Evolutionary conservation across 2,888 invertebrate genomes (phyloP).

Genomic region (Lepidocyrtinus sp.): DNA sequence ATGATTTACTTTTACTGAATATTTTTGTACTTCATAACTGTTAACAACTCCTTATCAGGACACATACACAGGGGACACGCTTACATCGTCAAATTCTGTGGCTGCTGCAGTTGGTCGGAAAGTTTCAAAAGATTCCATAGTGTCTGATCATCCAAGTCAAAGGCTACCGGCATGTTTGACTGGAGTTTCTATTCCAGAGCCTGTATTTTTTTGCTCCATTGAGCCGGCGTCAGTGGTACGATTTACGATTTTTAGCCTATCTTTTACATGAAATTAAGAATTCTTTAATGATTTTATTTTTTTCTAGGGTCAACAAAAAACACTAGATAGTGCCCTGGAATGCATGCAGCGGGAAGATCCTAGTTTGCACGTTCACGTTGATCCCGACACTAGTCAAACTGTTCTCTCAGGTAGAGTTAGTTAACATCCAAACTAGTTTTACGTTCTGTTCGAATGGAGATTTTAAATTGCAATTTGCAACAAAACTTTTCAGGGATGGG

Average conservation of each 20-base stretch:
- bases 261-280: neutral
- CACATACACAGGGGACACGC: slow-evolving; percentile 82
- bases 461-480: slow-evolving; percentile 12
- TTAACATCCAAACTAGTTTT: neutral
- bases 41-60: slow-evolving; percentile 69
- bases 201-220: slow-evolving; percentile 97
- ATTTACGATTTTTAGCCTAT: neutral
- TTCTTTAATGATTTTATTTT: neutral
- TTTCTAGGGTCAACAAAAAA: slow-evolving; percentile 78
- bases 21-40: neutral
- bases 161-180: slow-evolving; percentile 72
- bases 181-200: slow-evolving; percentile 86
- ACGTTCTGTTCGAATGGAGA: neutral
- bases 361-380: slow-evolving; percentile 82
- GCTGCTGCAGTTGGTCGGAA: slow-evolving; percentile 77
- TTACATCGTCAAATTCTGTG: slow-evolving; percentile 77
- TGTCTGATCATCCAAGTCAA: no score
- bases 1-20: neutral
- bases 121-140: slow-evolving; percentile 72
- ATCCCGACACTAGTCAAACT: slow-evolving; percentile 89
- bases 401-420: slow-evolving; percentile 80
- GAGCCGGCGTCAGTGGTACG: slow-evolving; percentile 84
- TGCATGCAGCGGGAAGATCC: slow-evolving; percentile 93
- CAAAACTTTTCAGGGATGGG: slow-evolving; percentile 85
- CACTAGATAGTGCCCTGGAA: slow-evolving; percentile 85